Percentiles rank a stretch among this genome's conserved stretches.
Evolutionary conservation across 2,888 invertebrate species (phyloP).

Genomic region (Glyphotaelius pellucidus): DNA sequence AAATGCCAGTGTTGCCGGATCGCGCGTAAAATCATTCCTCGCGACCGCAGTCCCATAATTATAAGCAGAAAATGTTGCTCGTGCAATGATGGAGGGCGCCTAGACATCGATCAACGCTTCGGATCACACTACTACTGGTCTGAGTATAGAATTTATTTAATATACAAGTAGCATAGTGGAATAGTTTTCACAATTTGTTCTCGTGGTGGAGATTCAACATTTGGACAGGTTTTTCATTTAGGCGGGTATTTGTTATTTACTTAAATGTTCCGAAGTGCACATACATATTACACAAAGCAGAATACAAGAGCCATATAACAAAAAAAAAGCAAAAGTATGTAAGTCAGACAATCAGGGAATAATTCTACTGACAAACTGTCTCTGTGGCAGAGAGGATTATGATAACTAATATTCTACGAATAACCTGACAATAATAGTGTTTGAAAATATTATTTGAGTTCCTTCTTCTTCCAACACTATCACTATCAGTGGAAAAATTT

Average conservation of each 20-base stretch:
- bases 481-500: no score
- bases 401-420: neutral
- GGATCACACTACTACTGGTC: neutral
- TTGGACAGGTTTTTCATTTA: constrained; percentile 2
- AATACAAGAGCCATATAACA: neutral
- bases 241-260: neutral
- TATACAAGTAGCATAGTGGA: neutral
- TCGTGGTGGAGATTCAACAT: neutral
- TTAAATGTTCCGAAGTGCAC: neutral
- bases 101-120: no score
- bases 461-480: no score
- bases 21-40: no score
- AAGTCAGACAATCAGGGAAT: neutral
- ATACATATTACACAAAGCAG: neutral
- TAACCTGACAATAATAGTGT: no score
- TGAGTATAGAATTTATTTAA: neutral
- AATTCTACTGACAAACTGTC: neutral
- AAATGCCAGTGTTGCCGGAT: no score
- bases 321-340: neutral
- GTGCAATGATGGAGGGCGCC: no score
- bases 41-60: neutral
- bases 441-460: no score
- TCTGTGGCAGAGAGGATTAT: neutral
- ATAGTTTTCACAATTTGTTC: neutral
- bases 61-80: neutral